These are phyloP conservation scores for Tangara arthus DNA, from an alignment of 2,797 vertebrate genomes.

Conservation along the genomic window DNA sequence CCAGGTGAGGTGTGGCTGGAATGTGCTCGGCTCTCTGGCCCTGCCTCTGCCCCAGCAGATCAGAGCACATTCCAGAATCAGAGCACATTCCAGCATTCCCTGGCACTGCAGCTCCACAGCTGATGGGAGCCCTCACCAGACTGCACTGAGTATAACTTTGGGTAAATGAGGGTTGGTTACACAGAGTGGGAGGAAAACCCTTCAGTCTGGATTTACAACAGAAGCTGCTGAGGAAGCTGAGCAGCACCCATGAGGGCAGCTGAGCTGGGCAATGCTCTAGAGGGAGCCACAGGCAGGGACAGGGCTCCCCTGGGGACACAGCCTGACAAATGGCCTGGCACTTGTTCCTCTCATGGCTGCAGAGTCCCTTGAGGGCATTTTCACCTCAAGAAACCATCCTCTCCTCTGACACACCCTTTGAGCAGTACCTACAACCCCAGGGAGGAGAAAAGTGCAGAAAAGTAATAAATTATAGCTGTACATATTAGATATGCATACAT, in stretches of 20 bases:
- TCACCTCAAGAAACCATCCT: not conserved
- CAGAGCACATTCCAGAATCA: not conserved
- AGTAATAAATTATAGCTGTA: not conserved
- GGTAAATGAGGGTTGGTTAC: fast-evolving
- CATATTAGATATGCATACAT: not conserved
- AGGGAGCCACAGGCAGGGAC: not conserved
- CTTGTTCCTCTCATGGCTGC: not conserved
- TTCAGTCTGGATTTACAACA: not conserved
- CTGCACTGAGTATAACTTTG: not conserved
- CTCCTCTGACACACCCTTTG: not conserved
- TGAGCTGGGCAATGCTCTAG: not conserved
- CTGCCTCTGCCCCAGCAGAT: not conserved
- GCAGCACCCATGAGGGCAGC: not conserved
- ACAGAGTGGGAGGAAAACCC: not conserved
- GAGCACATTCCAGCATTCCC: not conserved
- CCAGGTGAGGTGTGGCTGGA: no score
- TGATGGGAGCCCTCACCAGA: not conserved
- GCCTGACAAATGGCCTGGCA: not conserved
- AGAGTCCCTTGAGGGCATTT: not conserved
- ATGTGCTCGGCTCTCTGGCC: no score
- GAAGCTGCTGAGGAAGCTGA: not conserved
- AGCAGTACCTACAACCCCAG: not conserved
- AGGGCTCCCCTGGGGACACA: not conserved
- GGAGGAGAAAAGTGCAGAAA: not conserved
- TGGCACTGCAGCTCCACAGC: not conserved